A percentile compares a stretch with the other conserved stretches of the same genome.
These are phyloP conservation scores for Bombus waltoni DNA, from an alignment of 1,140 invertebrate genomes.

Conservation along the genomic window DNA sequence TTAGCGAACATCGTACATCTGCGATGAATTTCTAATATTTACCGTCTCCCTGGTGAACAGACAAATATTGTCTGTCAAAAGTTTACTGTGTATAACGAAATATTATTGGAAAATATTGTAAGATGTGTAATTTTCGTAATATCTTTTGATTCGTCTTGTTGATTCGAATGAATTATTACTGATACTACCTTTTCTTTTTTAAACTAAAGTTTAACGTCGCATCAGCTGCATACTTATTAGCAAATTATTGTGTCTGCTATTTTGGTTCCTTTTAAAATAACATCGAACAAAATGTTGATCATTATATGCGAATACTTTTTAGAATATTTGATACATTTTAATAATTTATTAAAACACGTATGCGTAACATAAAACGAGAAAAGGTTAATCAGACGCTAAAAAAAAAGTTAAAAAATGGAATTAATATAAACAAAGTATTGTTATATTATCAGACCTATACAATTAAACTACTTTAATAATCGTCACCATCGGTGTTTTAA, in stretches of 20 bases:
- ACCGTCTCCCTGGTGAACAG: too few relatives aligned
- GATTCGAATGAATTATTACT: background rate
- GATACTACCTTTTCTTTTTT: background rate
- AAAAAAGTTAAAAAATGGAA: background rate
- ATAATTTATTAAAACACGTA: background rate
- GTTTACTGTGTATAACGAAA: background rate
- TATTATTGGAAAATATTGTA: background rate
- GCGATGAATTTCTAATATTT: conserved; percentile 8
- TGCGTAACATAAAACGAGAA: too few relatives aligned
- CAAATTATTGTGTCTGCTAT: background rate
- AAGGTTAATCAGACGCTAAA: background rate
- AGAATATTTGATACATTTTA: background rate
- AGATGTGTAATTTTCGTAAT: too few relatives aligned
- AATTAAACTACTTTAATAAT: too few relatives aligned
- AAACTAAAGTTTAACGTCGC: background rate
- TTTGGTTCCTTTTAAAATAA: background rate
- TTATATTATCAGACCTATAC: too few relatives aligned
- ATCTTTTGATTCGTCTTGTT: background rate
- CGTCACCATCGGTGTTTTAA: too few relatives aligned
- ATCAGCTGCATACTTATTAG: background rate
- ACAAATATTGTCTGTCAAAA: background rate
- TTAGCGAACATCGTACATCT: background rate
- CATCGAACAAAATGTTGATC: background rate
- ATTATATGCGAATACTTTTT: too few relatives aligned
- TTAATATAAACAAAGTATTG: background rate